Conservation (phyloP, 2,888 invertebrate species). For the Stegophylla sp. region DNA sequence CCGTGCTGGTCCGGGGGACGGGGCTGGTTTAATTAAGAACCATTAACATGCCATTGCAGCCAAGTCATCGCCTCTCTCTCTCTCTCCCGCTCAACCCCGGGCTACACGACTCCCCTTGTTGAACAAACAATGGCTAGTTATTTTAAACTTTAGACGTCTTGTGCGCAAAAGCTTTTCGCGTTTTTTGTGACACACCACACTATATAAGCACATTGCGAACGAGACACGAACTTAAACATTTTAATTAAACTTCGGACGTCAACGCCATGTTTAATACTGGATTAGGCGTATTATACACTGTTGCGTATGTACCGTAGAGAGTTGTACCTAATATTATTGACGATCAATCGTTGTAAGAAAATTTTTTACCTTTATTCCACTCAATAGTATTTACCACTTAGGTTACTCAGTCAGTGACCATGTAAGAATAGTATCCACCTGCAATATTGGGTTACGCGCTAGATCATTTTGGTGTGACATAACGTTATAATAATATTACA, state of each 20-base stretch:
- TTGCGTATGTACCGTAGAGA: too few relatives aligned
- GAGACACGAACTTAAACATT: slow-evolving; percentile 17
- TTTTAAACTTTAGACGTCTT: slow-evolving; percentile 23
- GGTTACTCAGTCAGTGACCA: too few relatives aligned
- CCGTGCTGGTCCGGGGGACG: neutral
- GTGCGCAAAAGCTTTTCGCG: slow-evolving; percentile 4
- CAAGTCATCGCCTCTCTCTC: neutral
- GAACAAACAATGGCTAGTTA: slow-evolving; percentile 35
- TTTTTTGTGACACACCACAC: neutral
- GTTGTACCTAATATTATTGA: too few relatives aligned
- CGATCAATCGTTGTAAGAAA: too few relatives aligned
- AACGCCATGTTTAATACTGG: too few relatives aligned
- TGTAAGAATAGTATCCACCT: too few relatives aligned
- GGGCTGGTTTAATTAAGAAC: slow-evolving; percentile 28
- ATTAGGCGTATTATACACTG: too few relatives aligned
- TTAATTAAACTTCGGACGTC: slow-evolving; percentile 40
- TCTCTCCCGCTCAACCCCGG: neutral
- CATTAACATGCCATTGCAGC: slow-evolving; percentile 5
- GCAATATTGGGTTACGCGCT: too few relatives aligned
- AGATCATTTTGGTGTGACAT: too few relatives aligned
- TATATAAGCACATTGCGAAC: neutral
- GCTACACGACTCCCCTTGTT: neutral
- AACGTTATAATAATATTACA: too few relatives aligned
- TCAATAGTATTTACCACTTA: too few relatives aligned
- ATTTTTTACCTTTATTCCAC: too few relatives aligned